Percentiles rank a stretch among this genome's conserved stretches.
These are phyloP conservation scores for Phytoseiulus persimilis DNA, from an alignment of 2,888 invertebrate species.

Conservation along the genomic window DNA sequence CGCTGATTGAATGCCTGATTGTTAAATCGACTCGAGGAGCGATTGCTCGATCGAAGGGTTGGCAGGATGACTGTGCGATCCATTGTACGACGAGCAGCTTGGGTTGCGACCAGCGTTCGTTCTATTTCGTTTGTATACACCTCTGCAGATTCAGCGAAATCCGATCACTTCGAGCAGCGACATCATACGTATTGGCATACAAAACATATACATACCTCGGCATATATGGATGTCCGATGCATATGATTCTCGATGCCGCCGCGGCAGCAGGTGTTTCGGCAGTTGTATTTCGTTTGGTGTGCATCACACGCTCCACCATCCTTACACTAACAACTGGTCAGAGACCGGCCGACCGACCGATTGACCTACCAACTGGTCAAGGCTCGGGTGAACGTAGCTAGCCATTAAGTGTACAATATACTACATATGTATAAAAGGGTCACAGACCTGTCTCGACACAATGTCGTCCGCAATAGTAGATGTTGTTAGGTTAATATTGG, in stretches of 20 bases:
- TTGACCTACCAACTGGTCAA: background rate
- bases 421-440: constrained; percentile 36
- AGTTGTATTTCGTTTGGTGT: constrained; percentile 5
- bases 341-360: background rate
- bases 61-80: background rate
- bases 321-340: background rate
- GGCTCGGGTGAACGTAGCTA: background rate
- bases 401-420: constrained; percentile 1
- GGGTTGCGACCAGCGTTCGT: background rate
- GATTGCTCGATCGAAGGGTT: background rate
- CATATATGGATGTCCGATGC: background rate
- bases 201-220: background rate
- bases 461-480: constrained; percentile 38
- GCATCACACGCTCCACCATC: background rate
- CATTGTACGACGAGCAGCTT: background rate
- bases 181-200: background rate
- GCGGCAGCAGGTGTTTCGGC: background rate
- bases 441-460: constrained; percentile 35
- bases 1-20: background rate
- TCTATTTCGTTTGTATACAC: background rate
- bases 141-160: background rate
- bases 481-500: constrained; percentile 35
- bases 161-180: background rate
- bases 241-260: background rate
- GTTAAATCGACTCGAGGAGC: background rate